These are phyloP conservation scores for Drosophila sordidula DNA, from an alignment of 2,888 invertebrate species.

Conservation along the genomic window DNA sequence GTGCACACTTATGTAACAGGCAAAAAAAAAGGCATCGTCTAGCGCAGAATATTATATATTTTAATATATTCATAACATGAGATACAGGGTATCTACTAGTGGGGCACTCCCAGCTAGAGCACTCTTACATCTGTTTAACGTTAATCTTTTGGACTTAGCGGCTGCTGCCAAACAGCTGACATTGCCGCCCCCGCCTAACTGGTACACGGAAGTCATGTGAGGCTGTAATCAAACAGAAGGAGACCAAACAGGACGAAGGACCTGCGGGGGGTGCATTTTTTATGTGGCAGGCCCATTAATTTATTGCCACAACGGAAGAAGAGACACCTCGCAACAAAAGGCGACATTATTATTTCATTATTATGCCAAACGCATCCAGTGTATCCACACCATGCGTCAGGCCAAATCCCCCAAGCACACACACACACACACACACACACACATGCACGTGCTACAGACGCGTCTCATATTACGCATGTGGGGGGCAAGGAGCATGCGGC, in stretches of 20 bases:
- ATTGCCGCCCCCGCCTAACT: conserved; percentile 36
- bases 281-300: conserved; percentile 77
- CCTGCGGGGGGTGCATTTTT: conserved; percentile 64
- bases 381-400: conserved; percentile 38
- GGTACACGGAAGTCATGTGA: conserved; percentile 54
- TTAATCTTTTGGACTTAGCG: conserved; percentile 61
- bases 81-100: not conserved
- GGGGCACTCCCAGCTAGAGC: not conserved
- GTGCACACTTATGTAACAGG: no score
- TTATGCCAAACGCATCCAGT: conserved; percentile 77
- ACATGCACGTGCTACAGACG: conserved; percentile 26
- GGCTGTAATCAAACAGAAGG: conserved; percentile 59
- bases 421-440: conserved; percentile 14
- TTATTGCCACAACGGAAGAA: conserved; percentile 67
- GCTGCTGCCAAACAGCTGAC: conserved; percentile 64
- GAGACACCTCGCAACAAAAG: conserved; percentile 75
- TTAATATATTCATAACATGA: no score
- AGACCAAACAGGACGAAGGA: conserved; percentile 20
- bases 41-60: no score
- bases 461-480: conserved; percentile 70
- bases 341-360: conserved; percentile 81
- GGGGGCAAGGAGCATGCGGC: conserved; percentile 17
- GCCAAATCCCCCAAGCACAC: conserved; percentile 15
- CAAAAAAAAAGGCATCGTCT: no score
- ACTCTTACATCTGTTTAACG: conserved; percentile 44